Evolutionary conservation across 2,888 invertebrate genomes (phyloP).

Genomic region (Rotaria magnacalcarata): DNA sequence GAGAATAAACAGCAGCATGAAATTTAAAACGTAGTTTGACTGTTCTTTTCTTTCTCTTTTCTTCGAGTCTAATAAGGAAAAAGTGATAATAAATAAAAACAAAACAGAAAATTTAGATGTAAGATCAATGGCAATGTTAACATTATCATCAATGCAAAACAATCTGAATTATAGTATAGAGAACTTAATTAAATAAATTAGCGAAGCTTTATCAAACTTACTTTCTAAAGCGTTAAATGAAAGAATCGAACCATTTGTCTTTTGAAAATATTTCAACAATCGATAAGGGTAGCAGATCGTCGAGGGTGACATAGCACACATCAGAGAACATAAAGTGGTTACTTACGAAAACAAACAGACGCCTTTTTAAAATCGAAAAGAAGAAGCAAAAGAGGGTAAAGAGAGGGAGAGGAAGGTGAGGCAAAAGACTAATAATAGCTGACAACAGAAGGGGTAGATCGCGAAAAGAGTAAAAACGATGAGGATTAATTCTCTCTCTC

Average conservation of each 20-base stretch:
- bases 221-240: neutral
- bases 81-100: too few species aligned
- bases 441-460: neutral
- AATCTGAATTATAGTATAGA: neutral
- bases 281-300: neutral
- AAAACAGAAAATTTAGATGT: too few species aligned
- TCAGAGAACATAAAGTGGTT: neutral
- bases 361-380: neutral
- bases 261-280: neutral
- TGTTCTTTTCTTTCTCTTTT: neutral
- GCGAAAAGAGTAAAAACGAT: neutral
- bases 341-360: conserved; percentile 5
- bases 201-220: neutral
- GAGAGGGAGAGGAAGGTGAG: neutral
- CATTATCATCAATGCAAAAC: neutral
- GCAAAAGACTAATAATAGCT: neutral
- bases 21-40: neutral
- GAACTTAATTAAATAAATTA: neutral
- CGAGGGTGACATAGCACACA: neutral
- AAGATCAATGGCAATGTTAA: neutral
- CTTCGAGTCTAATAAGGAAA: neutral
- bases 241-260: neutral
- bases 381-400: neutral
- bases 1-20: neutral
- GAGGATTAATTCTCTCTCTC: neutral